Conservation (phyloP, 2,888 invertebrate genomes). For the Drosophila buzzatii region DNA sequence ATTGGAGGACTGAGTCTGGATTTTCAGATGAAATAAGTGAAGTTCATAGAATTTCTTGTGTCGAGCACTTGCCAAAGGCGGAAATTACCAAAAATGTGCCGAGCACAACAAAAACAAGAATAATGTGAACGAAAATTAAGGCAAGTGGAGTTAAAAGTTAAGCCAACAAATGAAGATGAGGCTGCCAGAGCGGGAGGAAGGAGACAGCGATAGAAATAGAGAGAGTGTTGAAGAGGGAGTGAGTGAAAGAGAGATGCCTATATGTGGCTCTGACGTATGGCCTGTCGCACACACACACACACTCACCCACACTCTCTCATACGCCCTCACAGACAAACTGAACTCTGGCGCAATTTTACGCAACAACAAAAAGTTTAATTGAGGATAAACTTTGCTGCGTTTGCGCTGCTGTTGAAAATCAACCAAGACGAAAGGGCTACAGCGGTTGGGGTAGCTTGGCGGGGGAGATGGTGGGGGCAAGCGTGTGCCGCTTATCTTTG, state of each 20-base stretch:
- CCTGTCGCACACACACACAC: slow-evolving; percentile 47
- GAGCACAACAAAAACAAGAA: slow-evolving; percentile 64
- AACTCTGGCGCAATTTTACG: slow-evolving; percentile 69
- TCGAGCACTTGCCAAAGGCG: slow-evolving; percentile 45
- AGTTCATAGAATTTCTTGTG: slow-evolving; percentile 37
- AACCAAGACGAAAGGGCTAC: slow-evolving; percentile 20
- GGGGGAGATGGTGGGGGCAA: neutral
- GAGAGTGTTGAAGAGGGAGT: neutral
- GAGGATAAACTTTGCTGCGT: slow-evolving; percentile 77
- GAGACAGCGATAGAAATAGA: neutral
- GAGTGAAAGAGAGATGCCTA: slow-evolving; percentile 3
- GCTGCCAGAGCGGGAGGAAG: slow-evolving; percentile 2
- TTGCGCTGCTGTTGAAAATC: slow-evolving; percentile 75
- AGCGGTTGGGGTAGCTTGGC: neutral
- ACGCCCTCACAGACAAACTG: slow-evolving; percentile 38
- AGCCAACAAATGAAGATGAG: slow-evolving; percentile 71
- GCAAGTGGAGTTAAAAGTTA: slow-evolving; percentile 78
- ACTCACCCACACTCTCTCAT: slow-evolving; percentile 4
- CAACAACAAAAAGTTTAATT: slow-evolving; percentile 78
- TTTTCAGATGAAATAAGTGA: slow-evolving; percentile 14
- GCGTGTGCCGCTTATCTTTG: slow-evolving; percentile 64
- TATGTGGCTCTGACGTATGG: slow-evolving; percentile 53
- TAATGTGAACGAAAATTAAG: slow-evolving; percentile 64
- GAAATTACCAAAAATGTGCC: slow-evolving; percentile 75
- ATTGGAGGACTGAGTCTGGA: neutral